Evolutionary conservation across 2,888 invertebrate species (phyloP).

Genomic region (Mimumesa dahlbomi): DNA sequence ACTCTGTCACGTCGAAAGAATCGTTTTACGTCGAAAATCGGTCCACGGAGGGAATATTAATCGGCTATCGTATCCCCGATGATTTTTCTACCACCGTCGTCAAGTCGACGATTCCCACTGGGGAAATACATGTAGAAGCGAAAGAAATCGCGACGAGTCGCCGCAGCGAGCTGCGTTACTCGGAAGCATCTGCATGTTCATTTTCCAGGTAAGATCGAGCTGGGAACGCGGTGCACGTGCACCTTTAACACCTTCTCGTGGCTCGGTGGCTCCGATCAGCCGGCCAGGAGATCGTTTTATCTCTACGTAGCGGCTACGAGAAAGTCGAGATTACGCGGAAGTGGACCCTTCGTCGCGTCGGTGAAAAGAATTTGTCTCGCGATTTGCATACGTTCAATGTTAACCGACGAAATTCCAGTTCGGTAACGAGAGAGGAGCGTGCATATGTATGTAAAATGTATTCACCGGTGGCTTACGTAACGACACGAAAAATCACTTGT

Average conservation of each 20-base stretch:
- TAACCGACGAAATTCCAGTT: conserved; percentile 44
- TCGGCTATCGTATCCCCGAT: no score
- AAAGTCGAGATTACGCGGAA: conserved; percentile 49
- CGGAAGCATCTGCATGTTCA: conserved; percentile 18
- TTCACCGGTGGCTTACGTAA: conserved; percentile 6
- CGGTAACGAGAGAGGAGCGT: neutral
- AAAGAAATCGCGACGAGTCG: neutral
- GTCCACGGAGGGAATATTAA: no score
- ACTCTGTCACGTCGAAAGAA: no score
- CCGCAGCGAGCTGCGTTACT: conserved; percentile 16
- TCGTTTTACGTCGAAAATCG: no score
- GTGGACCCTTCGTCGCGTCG: neutral
- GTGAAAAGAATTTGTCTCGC: conserved; percentile 33
- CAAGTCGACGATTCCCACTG: neutral
- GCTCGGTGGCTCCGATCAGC: conserved; percentile 1
- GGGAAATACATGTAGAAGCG: neutral
- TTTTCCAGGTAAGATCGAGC: conserved; percentile 30
- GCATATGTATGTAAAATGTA: conserved; percentile 20
- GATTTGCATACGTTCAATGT: conserved; percentile 49
- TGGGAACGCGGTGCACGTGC: conserved; percentile 18
- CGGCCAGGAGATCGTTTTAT: conserved; percentile 36
- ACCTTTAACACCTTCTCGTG: conserved; percentile 12
- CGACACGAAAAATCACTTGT: conserved; percentile 2
- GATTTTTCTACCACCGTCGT: no score
- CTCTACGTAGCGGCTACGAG: conserved; percentile 21